These are phyloP conservation scores for Poecilia wingei DNA, from an alignment of 2,797 vertebrate species.

Conservation along the genomic window DNA sequence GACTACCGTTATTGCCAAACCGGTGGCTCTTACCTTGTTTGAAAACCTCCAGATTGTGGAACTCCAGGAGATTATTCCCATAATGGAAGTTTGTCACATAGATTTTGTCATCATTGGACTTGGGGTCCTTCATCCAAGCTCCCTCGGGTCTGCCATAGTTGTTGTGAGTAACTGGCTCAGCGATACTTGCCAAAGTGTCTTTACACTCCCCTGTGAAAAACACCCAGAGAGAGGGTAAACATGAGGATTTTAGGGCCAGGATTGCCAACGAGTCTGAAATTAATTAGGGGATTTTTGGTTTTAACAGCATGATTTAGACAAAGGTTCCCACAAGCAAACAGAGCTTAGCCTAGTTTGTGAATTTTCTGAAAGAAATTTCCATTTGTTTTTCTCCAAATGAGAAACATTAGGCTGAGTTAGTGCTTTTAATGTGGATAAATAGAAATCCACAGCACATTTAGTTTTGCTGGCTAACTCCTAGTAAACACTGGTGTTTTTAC, in stretches of 20 bases:
- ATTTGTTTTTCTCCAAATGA: not conserved
- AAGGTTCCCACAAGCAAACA: slow-evolving; percentile 15
- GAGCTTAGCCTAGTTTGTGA: not conserved
- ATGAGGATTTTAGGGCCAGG: slow-evolving; percentile 28
- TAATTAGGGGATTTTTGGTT: slow-evolving; percentile 52
- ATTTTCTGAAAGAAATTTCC: slow-evolving; percentile 7
- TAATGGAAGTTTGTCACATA: slow-evolving; percentile 96
- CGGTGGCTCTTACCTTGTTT: slow-evolving; percentile 86
- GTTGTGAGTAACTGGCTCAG: slow-evolving; percentile 92
- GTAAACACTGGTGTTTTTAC: not conserved
- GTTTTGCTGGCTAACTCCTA: not conserved
- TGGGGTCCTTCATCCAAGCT: slow-evolving; percentile 98
- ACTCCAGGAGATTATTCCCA: slow-evolving; percentile 94
- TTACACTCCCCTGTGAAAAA: slow-evolving; percentile 88
- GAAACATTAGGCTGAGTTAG: not conserved
- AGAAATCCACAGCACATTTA: not conserved
- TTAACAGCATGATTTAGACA: slow-evolving; percentile 37
- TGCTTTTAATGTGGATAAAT: slow-evolving; percentile 1
- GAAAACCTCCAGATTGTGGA: slow-evolving; percentile 92
- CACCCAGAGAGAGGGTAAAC: slow-evolving; percentile 13
- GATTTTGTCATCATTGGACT: slow-evolving; percentile 88
- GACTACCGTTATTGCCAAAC: not conserved
- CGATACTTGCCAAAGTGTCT: slow-evolving; percentile 94
- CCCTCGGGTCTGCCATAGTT: slow-evolving; percentile 92
- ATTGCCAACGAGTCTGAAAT: slow-evolving; percentile 43